A percentile compares a stretch with the other conserved stretches of the same genome.
phyloP scores from a whole-genome alignment of 2,888 invertebrate genomes.

The Adelognathus sp. region DNA sequence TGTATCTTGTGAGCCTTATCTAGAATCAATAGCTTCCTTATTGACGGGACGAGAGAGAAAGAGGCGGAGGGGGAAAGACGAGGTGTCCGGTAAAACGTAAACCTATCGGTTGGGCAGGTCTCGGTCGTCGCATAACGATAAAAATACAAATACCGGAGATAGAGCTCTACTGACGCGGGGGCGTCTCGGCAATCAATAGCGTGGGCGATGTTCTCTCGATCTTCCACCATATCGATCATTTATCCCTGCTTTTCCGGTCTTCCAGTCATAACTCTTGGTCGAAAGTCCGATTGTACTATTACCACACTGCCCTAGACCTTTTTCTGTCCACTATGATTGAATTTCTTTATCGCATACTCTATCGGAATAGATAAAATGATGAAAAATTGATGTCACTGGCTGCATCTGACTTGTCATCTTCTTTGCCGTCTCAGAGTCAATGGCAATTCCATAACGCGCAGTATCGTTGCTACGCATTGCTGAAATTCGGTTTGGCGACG shows the following conservation, averaged over 20 bases:
- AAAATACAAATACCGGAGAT: slow-evolving; percentile 62
- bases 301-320: slow-evolving; percentile 31
- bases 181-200: slow-evolving; percentile 50
- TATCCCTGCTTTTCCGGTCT: slow-evolving; percentile 20
- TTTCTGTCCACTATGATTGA: not conserved
- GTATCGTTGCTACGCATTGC: not conserved
- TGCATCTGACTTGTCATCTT: not conserved
- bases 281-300: slow-evolving; percentile 18
- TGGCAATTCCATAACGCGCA: not conserved
- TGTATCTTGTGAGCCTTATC: slow-evolving; percentile 62
- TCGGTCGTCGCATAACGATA: slow-evolving; percentile 53
- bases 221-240: slow-evolving; percentile 22
- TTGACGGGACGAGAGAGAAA: too few species aligned
- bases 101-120: slow-evolving; percentile 54
- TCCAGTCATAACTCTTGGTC: slow-evolving; percentile 6
- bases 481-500: slow-evolving; percentile 21
- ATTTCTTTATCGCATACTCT: not conserved
- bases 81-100: slow-evolving; percentile 12
- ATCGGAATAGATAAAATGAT: not conserved
- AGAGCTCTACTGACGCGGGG: slow-evolving; percentile 49
- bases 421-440: not conserved
- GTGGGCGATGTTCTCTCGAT: slow-evolving; percentile 58
- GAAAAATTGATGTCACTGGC: not conserved
- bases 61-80: too few species aligned
- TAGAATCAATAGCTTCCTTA: slow-evolving; percentile 70